phyloP scores from a whole-genome alignment of 2,888 invertebrate genomes.

The Chrysolina americana region DNA sequence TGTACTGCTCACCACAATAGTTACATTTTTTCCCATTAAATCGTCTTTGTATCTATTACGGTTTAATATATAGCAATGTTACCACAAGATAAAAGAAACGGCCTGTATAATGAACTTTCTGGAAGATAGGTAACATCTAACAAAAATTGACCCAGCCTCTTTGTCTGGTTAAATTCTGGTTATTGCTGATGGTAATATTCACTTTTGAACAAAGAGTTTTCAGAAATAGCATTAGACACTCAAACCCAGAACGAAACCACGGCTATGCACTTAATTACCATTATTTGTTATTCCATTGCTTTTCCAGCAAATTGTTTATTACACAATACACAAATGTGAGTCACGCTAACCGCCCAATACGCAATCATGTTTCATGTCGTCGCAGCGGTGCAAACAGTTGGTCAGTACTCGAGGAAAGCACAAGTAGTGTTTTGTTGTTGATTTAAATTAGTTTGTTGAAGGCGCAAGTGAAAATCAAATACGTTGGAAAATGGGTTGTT shows the following conservation, averaged over 20 bases:
- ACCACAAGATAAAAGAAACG: too few species aligned
- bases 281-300: not conserved
- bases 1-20: too few species aligned
- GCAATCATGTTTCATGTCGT: not conserved
- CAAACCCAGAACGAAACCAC: not conserved
- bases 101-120: too few species aligned
- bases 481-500: slow-evolving; percentile 49
- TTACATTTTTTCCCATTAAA: too few species aligned
- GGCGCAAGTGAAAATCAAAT: slow-evolving; percentile 1
- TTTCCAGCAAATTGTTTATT: not conserved
- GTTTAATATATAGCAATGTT: too few species aligned
- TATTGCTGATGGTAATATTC: too few species aligned
- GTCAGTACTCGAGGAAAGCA: not conserved
- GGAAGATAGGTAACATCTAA: too few species aligned
- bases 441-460: not conserved
- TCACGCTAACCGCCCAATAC: not conserved
- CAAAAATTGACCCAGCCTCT: too few species aligned
- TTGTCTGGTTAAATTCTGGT: too few species aligned
- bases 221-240: not conserved
- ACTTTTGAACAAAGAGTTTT: too few species aligned
- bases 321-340: not conserved
- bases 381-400: not conserved
- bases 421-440: not conserved
- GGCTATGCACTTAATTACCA: not conserved
- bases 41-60: too few species aligned